A percentile compares a stretch with the other conserved stretches of the same genome.
Conservation (phyloP, 2,113 vertebrate species). For the Phocoena sinus region DNA sequence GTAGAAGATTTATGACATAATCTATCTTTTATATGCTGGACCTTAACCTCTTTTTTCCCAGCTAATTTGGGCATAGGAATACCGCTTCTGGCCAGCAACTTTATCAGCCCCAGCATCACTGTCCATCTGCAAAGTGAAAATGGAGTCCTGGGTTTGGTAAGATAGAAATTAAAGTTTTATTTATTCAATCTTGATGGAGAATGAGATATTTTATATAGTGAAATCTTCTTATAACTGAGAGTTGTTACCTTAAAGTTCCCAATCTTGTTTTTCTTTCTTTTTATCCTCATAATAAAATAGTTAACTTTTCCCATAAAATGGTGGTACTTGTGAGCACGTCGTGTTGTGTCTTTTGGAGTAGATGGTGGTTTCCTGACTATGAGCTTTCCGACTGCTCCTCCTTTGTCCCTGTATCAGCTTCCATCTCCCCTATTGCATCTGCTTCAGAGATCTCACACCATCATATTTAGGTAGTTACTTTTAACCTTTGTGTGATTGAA, state of each 20-base stretch:
- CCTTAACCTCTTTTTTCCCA: constrained; percentile 82
- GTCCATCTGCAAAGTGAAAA: constrained; percentile 99
- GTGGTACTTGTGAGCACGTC: neutral
- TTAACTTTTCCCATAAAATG: neutral
- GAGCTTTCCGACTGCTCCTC: neutral
- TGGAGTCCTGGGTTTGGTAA: constrained; percentile 97
- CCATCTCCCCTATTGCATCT: neutral
- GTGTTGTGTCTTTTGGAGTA: neutral
- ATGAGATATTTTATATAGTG: neutral
- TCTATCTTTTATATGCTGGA: neutral
- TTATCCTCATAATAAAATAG: neutral
- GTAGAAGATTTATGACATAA: neutral
- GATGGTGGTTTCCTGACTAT: neutral
- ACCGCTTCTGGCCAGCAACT: constrained; percentile 97
- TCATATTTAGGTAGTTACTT: neutral
- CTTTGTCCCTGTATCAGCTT: neutral
- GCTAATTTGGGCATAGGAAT: constrained; percentile 99
- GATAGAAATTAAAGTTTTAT: constrained; percentile 52
- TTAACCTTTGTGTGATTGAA: neutral
- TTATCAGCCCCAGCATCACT: constrained; percentile 93
- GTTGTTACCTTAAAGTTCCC: neutral
- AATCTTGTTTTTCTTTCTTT: neutral
- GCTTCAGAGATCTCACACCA: neutral
- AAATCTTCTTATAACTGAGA: neutral
- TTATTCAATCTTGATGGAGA: neutral